A percentile compares a stretch with the other conserved stretches of the same genome.
Conservation (phyloP, 1,140 invertebrate species). For the Sminthurides bifidus region DNA sequence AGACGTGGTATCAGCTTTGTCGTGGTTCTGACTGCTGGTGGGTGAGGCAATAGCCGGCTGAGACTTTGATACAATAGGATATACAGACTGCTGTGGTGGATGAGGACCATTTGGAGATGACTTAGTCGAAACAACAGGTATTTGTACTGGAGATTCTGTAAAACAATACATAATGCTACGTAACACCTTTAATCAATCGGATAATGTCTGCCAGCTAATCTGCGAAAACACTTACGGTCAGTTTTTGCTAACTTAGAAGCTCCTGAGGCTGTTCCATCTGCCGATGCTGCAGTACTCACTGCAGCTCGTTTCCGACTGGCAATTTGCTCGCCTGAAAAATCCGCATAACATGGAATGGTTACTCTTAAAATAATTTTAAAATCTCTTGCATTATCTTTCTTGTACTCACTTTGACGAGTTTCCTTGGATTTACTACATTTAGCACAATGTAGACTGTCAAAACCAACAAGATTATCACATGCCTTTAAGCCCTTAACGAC, state of each 20-base stretch:
- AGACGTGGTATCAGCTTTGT: neutral
- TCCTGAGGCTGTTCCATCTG: too few species aligned
- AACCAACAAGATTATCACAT: constrained; percentile 4
- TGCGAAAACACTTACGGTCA: too few species aligned
- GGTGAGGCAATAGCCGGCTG: neutral
- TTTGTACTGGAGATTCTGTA: too few species aligned
- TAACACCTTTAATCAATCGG: neutral
- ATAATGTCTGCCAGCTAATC: too few species aligned
- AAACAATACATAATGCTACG: neutral
- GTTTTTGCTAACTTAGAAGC: too few species aligned
- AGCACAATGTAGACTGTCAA: neutral
- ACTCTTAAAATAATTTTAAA: neutral
- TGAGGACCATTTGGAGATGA: neutral
- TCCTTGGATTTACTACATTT: neutral
- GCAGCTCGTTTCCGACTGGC: neutral
- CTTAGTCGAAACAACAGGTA: too few species aligned
- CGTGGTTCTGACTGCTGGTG: neutral
- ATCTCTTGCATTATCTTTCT: neutral
- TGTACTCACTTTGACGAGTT: too few species aligned
- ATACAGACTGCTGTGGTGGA: neutral
- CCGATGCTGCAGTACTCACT: too few species aligned
- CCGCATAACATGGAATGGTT: too few species aligned
- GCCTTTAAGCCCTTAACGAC: neutral
- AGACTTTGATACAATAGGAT: neutral
- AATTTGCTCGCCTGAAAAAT: too few species aligned